Percentiles rank a stretch among this genome's conserved stretches.
Evolutionary conservation across 2,888 invertebrate species (phyloP).

Genomic region (Scelioninae gen. 2): DNA sequence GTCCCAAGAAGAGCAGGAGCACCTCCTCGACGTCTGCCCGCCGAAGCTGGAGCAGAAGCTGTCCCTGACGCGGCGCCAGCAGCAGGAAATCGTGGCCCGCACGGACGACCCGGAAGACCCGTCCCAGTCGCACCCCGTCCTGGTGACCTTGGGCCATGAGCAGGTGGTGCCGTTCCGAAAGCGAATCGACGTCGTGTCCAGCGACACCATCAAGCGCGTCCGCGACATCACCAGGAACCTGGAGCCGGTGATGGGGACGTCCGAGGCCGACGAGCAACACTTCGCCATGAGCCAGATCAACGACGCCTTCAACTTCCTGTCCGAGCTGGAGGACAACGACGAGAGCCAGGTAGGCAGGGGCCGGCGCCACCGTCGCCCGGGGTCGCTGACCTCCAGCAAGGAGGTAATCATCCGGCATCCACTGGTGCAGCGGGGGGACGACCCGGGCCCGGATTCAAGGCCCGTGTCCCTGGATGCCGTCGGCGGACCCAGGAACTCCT

Average conservation of each 20-base stretch:
- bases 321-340: conserved; percentile 68
- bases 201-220: conserved; percentile 72
- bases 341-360: conserved; percentile 42
- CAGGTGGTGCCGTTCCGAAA: conserved; percentile 71
- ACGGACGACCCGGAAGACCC: conserved; percentile 27
- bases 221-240: conserved; percentile 72
- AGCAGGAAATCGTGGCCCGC: conserved; percentile 61
- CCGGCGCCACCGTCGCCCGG: background rate
- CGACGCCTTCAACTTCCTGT: conserved; percentile 71
- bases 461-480: conserved; percentile 19
- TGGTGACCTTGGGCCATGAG: conserved; percentile 73
- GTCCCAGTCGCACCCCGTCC: conserved; percentile 62
- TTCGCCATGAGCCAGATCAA: conserved; percentile 68
- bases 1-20: conserved; percentile 72
- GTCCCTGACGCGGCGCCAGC: conserved; percentile 68
- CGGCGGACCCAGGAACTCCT: conserved; percentile 45
- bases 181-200: conserved; percentile 73
- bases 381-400: conserved; percentile 43
- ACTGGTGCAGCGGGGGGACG: conserved; percentile 13
- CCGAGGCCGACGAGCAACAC: conserved; percentile 46
- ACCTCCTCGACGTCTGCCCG: conserved; percentile 72
- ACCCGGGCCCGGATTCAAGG: background rate
- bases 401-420: conserved; percentile 43
- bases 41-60: conserved; percentile 72
- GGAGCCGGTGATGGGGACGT: conserved; percentile 68